Conservation (phyloP, 2,113 vertebrate species). For the Chlamydotis undulata region DNA sequence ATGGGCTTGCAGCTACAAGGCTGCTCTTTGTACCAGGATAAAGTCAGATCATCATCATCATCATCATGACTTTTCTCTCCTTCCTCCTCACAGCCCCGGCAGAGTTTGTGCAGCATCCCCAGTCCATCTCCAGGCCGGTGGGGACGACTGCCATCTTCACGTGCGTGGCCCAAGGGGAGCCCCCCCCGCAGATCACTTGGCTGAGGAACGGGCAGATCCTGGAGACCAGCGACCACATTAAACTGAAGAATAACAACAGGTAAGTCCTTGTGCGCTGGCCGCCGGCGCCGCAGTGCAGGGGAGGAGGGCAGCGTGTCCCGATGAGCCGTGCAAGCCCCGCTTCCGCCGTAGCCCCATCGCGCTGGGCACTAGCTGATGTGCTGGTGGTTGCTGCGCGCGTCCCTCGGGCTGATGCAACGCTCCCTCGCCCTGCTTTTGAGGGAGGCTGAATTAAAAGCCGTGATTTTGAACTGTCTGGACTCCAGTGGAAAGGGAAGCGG, state of each 20-base stretch:
- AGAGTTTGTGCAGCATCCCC: constrained; percentile 93
- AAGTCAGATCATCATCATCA: not conserved
- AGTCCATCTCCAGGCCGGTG: constrained; percentile 91
- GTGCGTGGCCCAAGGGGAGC: constrained; percentile 92
- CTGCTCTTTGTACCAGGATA: not conserved
- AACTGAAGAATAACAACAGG: constrained; percentile 98
- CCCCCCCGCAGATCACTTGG: constrained; percentile 93
- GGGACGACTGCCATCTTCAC: constrained; percentile 97
- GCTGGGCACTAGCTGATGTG: not conserved
- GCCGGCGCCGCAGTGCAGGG: not conserved
- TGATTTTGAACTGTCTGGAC: not conserved
- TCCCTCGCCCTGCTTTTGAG: not conserved
- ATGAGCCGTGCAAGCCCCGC: not conserved
- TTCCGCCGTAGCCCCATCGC: accelerated
- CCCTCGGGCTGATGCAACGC: not conserved
- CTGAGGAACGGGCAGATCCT: constrained; percentile 95
- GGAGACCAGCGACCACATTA: constrained; percentile 89
- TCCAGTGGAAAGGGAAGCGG: not conserved
- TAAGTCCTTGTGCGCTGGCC: not conserved
- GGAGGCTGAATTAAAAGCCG: not conserved
- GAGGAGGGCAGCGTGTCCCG: not conserved
- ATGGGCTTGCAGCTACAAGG: accelerated
- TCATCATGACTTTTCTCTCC: not conserved
- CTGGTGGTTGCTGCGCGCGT: not conserved
- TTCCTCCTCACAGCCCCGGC: constrained; percentile 84